phyloP scores from a whole-genome alignment of 2,888 invertebrate genomes.

The Protonemura montana region DNA sequence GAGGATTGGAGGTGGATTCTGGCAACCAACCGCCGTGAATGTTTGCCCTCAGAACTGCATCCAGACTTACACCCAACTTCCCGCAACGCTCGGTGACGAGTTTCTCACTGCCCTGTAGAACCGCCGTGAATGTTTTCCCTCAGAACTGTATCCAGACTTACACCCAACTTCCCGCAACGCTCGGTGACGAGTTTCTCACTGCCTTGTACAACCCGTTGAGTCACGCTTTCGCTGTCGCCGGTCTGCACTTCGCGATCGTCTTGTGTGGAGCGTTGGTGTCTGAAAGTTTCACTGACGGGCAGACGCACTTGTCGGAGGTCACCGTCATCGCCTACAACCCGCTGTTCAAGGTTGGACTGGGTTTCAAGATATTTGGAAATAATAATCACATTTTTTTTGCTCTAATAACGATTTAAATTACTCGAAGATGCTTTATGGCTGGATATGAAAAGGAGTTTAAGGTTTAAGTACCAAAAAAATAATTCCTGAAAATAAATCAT shows the following conservation, averaged over 20 bases:
- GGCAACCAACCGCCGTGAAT: too few relatives aligned
- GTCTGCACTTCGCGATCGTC: conserved; percentile 69
- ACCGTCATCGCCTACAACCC: conserved; percentile 79
- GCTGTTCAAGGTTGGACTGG: conserved; percentile 64
- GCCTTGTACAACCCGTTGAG: conserved; percentile 72
- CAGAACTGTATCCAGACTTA: conserved; percentile 64
- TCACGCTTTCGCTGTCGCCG: conserved; percentile 72
- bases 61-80: conserved; percentile 73
- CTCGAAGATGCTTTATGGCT: too few relatives aligned
- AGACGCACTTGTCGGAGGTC: conserved; percentile 72
- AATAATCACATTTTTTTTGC: too few relatives aligned
- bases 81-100: conserved; percentile 66
- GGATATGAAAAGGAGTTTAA: too few relatives aligned
- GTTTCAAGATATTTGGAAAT: too few relatives aligned
- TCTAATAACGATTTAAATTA: too few relatives aligned
- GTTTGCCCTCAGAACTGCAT: conserved; percentile 35
- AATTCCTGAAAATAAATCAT: too few relatives aligned
- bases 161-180: conserved; percentile 69
- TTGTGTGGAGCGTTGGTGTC: conserved; percentile 69
- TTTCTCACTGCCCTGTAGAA: conserved; percentile 63
- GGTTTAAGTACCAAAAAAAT: too few relatives aligned
- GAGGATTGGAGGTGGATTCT: too few relatives aligned
- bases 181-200: conserved; percentile 60
- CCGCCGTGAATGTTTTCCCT: too few relatives aligned
- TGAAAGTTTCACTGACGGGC: conserved; percentile 74